Conservation (phyloP, 1,140 invertebrate genomes). For the Vanessa atalanta region DNA sequence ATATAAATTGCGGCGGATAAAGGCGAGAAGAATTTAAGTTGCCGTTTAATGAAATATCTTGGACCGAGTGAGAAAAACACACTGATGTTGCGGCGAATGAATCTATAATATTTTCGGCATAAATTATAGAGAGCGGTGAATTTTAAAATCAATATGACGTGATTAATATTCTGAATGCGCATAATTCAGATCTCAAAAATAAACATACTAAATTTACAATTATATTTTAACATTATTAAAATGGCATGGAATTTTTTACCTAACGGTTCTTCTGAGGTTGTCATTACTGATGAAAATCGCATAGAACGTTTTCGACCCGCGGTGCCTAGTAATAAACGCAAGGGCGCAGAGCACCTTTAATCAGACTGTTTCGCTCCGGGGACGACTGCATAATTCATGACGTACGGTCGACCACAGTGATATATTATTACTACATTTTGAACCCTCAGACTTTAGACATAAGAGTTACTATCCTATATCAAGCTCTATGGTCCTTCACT, state of each 20-base stretch:
- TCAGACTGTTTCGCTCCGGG: conserved; percentile 41
- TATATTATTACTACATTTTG: conserved; percentile 23
- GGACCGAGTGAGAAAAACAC: neutral
- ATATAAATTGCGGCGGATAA: neutral
- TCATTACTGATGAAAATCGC: conserved; percentile 23
- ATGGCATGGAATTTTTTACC: neutral
- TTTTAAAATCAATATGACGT: neutral
- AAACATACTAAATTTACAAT: conserved; percentile 17
- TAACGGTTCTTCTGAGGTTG: neutral
- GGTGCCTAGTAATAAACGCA: conserved; percentile 39
- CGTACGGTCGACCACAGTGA: conserved; percentile 28
- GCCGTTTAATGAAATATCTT: conserved; percentile 1
- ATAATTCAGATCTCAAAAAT: conserved; percentile 20
- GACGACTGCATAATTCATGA: conserved; percentile 46
- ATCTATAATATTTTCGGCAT: neutral
- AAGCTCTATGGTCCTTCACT: conserved; percentile 14
- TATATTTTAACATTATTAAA: conserved; percentile 12
- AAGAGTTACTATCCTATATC: conserved; percentile 8
- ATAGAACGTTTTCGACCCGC: conserved; percentile 24
- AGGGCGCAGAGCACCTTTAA: conserved; percentile 44
- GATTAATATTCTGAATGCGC: neutral
- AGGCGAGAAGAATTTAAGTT: neutral
- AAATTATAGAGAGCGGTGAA: neutral
- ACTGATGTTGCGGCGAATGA: neutral
- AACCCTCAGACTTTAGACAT: conserved; percentile 5